Percentiles rank a stretch among this genome's conserved stretches.
Conservation (phyloP, 2,113 vertebrate genomes). For the Brevimyrus niger region DNA sequence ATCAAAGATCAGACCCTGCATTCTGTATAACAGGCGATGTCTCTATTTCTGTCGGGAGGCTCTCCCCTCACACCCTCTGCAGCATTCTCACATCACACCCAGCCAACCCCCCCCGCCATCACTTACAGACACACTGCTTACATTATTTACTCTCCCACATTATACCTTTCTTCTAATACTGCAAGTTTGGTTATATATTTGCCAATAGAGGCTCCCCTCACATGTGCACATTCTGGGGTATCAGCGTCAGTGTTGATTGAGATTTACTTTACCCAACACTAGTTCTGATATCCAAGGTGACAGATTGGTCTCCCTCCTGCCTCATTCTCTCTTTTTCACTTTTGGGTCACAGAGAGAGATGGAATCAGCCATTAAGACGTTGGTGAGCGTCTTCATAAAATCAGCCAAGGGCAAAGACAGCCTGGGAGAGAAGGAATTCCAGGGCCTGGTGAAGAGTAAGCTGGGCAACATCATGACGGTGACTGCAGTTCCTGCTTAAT, state of each 20-base stretch:
- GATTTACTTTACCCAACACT: neutral
- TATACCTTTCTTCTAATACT: neutral
- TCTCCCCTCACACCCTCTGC: constrained; percentile 28
- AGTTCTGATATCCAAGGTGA: neutral
- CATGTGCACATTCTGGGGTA: too few species aligned
- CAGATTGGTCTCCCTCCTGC: neutral
- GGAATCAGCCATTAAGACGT: constrained; percentile 59
- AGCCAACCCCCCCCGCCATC: constrained; percentile 14
- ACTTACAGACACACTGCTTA: constrained; percentile 40
- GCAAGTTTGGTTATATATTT: constrained; percentile 13
- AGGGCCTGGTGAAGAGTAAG: constrained; percentile 56
- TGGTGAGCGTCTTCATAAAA: constrained; percentile 60
- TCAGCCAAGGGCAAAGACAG: constrained; percentile 56
- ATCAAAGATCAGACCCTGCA: constrained; percentile 64
- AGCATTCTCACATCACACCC: constrained; percentile 45
- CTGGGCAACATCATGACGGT: constrained; percentile 62
- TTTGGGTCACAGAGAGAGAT: constrained; percentile 47
- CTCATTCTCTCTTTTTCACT: constrained; percentile 15
- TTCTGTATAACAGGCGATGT: constrained; percentile 46
- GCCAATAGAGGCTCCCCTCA: neutral
- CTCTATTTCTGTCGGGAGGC: constrained; percentile 45
- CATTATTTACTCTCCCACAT: constrained; percentile 40
- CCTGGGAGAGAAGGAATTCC: constrained; percentile 57
- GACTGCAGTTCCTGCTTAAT: constrained; percentile 18
- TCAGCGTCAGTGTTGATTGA: neutral